Evolutionary conservation across 1,140 invertebrate genomes (phyloP).

Genomic region (Penaeus indicus): DNA sequence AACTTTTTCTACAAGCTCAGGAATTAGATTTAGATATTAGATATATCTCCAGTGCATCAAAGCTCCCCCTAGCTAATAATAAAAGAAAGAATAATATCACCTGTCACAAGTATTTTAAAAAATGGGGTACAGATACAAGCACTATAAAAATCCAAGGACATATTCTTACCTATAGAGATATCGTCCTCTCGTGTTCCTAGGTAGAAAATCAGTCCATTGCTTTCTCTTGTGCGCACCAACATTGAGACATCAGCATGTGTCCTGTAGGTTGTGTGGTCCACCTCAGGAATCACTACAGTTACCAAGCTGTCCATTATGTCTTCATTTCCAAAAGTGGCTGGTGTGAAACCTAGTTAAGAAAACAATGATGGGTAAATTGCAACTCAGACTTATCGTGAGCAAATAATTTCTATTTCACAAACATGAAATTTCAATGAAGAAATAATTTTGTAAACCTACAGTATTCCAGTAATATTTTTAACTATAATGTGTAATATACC

Average conservation of each 20-base stretch:
- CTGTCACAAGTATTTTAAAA: not conserved
- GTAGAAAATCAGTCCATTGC: slow-evolving; percentile 88
- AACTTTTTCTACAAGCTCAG: no score
- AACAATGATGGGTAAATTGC: not conserved
- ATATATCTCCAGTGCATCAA: no score
- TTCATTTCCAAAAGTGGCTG: slow-evolving; percentile 92
- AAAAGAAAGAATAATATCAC: no score
- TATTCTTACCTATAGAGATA: not conserved
- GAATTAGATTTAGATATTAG: no score
- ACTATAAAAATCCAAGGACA: not conserved
- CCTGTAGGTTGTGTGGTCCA: slow-evolving; percentile 79
- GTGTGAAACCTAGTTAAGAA: slow-evolving; percentile 79
- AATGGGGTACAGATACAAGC: not conserved
- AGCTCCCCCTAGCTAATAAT: no score
- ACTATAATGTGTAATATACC: no score
- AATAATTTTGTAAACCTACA: no score
- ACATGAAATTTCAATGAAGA: no score
- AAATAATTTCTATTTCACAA: no score
- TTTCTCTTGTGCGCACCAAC: slow-evolving; percentile 89
- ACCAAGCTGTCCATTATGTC: slow-evolving; percentile 81
- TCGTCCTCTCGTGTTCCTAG: slow-evolving; percentile 75
- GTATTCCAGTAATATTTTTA: no score
- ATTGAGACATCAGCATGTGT: slow-evolving; percentile 90
- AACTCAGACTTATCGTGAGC: no score
- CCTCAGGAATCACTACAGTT: slow-evolving; percentile 78